Base-by-base conservation (phyloP, 1,140 invertebrate species). In the Drosophila leontia region DNA sequence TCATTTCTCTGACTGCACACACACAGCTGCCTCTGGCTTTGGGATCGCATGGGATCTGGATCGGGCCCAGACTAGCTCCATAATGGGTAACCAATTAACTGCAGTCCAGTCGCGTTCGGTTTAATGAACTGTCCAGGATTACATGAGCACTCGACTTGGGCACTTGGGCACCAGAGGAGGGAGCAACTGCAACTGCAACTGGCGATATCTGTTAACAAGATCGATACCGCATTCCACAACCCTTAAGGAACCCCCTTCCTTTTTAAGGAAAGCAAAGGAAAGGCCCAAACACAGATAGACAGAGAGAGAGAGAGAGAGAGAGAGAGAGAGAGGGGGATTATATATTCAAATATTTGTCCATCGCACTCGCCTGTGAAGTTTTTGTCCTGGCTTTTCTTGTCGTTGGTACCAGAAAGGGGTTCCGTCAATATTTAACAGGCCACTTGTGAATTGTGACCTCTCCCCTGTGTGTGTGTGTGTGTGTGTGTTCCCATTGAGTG, bases 401-500 rank as follows among this genome's bases (percentile, higher is more conserved):
- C 29, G 47, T 48, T 48, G 47, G 47, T 48, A 23, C 29, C 29
- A 34, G 29, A 39, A 87, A 82, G 82, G 83, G 83, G 74, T 88
- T 80, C 44, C 45, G 77, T 84, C 68, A 88, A 88, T 87, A 72
- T 87, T 88, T 80, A 59, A 55, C 44, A 47, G 71, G 68, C 72
- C 84, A 88, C 83, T 83, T 84, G 83, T 88, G 68, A 76, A 79
- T 75, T 83, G 82, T 72, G 69, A 72, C 67, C 75, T 70, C 58
- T 41, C 42, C 41, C 61, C 23, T 12, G n/a, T 26, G 45, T 50
- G 41, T 42, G 37, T 71, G 34, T 42, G 37, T 71, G 34, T 77
- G 72, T 67, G 69, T 78, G 83, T 78, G 83, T 70, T 70, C 61
- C 51, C 81, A 87, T 90, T 88, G 84, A 85, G 78, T 90, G 84